Base-by-base conservation (phyloP, 2,113 vertebrate genomes). In the Pipra filicauda region DNA sequence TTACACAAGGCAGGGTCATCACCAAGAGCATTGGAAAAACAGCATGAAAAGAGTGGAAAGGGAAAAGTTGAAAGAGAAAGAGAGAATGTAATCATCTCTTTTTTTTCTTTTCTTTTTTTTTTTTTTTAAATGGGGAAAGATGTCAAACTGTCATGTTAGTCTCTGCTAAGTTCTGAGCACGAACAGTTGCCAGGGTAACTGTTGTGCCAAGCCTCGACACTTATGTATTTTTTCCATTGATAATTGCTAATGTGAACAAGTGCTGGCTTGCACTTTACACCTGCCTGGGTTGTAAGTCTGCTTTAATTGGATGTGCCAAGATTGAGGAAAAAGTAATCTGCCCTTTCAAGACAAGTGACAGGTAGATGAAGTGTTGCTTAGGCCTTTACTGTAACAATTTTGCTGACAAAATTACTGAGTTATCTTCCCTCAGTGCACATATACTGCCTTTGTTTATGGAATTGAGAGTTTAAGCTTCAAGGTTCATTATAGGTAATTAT, bases 301-400 rank as follows among this genome's bases (percentile, higher is more conserved):
- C 97, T 94, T 98, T 98, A 98, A 98, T 98, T 98, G 97, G 97
- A 98, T 98, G 97, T 98, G 97, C 96, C 97, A 97, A 97, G 95
- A 97, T 95, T 96, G 96, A 97, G 92, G 97, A 97, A 98, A 98
- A 98, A 97, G 97, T 97, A 98, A 98, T 98, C 97, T 98, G 92
- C 93, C 97, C 96, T 98, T 98, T 96, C 93, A 96, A 96, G 97
- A 94, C 85, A 95, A 97, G 96, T 98, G 98, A 98, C 98, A 98
- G 95, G 95, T 96, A 98, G 97, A 98, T 97, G 96, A 98, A 98
- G 95, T 91, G 93, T 93, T 97, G 91, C 90, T 96, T 95, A 95
- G 94, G 87, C 88, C 95, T 97, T 97, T 97, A 95, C 94, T 95
- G 88, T 93, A 96, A 97, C 92, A 97, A 80, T 98, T 98, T 97